Evolutionary conservation across 2,113 vertebrate species (phyloP).

Genomic region (Pterocles gutturalis): DNA sequence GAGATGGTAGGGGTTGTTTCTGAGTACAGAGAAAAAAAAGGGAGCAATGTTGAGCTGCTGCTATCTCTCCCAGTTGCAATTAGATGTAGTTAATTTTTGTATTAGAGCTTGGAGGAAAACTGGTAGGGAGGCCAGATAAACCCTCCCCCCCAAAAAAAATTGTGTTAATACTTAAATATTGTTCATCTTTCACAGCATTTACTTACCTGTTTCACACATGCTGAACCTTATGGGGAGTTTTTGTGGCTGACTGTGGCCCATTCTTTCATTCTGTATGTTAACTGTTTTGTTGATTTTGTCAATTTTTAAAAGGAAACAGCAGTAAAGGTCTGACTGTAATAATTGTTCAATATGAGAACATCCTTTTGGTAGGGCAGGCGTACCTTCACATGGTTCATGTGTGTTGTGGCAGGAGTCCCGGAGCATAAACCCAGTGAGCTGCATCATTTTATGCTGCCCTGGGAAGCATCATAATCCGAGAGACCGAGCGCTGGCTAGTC

Average conservation of each 20-base stretch:
- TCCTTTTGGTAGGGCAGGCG: not conserved
- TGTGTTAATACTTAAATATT: conserved; percentile 69
- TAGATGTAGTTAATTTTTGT: conserved; percentile 39
- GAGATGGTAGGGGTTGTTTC: not conserved
- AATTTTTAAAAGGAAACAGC: not conserved
- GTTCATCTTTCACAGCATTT: conserved; percentile 24
- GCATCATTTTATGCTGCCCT: not conserved
- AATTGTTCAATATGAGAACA: rapidly evolving
- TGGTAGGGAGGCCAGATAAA: conserved; percentile 36
- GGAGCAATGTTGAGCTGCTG: conserved; percentile 21
- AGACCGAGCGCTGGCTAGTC: not conserved
- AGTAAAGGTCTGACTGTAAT: not conserved
- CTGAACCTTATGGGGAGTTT: conserved; percentile 56
- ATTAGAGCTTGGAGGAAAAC: conserved; percentile 29
- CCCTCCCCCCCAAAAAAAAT: conserved; percentile 45
- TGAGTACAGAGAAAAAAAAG: not conserved
- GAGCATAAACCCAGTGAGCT: not conserved
- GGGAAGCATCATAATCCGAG: not conserved
- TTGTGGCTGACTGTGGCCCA: conserved; percentile 11
- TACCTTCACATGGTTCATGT: rapidly evolving
- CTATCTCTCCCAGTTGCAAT: conserved; percentile 22
- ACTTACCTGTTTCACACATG: conserved; percentile 62
- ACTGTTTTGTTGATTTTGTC: not conserved
- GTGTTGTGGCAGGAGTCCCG: not conserved
- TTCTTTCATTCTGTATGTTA: conserved; percentile 11